phyloP scores from a whole-genome alignment of 2,113 vertebrate genomes.

The Edolisoma coerulescens region DNA sequence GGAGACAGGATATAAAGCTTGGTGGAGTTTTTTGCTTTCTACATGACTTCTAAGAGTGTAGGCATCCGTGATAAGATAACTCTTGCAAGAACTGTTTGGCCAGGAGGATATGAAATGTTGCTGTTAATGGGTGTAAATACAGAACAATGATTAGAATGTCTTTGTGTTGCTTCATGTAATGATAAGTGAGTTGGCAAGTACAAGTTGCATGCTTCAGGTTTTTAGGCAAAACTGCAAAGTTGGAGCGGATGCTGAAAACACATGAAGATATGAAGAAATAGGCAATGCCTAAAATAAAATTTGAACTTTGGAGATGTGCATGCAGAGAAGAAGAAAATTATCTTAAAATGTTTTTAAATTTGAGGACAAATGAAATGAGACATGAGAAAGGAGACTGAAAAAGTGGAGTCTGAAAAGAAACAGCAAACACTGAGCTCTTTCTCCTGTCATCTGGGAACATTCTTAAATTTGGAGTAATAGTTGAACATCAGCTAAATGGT shows the following conservation, averaged over 20 bases:
- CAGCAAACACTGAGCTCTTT: neutral
- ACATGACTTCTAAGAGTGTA: neutral
- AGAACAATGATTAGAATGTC: neutral
- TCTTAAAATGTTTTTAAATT: neutral
- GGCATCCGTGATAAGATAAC: neutral
- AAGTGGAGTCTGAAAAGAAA: neutral
- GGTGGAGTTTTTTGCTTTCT: neutral
- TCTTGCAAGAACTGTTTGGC: neutral
- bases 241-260: neutral
- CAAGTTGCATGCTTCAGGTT: neutral
- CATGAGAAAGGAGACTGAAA: neutral
- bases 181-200: neutral
- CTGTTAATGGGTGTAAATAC: neutral
- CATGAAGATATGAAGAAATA: neutral
- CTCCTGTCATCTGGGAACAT: neutral
- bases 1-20: neutral
- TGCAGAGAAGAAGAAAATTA: neutral
- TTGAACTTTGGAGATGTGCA: neutral
- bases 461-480: neutral
- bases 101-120: neutral
- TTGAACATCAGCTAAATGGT: neutral
- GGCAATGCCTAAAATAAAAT: neutral
- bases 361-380: neutral
- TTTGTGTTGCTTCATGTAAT: neutral
- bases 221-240: neutral